Percentiles rank a stretch among this genome's conserved stretches.
phyloP scores from a whole-genome alignment of 1,140 invertebrate genomes.

The Drosophila pallidifrons region DNA sequence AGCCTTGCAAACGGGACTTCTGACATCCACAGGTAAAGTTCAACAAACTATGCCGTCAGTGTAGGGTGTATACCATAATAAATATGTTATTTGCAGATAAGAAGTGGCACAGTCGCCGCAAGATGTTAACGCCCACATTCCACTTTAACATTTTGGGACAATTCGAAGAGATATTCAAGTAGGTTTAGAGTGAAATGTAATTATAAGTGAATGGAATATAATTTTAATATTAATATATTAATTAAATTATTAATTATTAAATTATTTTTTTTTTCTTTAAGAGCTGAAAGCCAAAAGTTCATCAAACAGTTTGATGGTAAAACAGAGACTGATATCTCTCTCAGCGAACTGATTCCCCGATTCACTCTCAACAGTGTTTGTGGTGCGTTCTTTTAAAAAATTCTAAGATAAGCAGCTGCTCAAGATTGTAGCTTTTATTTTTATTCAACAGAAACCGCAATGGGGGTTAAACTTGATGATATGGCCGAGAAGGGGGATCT shows the following conservation, averaged over 20 bases:
- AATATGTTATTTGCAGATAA: constrained; percentile 54
- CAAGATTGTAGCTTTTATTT: neutral
- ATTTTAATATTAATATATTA: too few relatives aligned
- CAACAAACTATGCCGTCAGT: neutral
- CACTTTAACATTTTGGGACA: constrained; percentile 94
- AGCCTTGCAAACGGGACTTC: constrained; percentile 89
- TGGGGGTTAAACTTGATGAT: constrained; percentile 88
- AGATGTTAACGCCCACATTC: constrained; percentile 94
- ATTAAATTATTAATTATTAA: too few relatives aligned
- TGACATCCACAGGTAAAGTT: constrained; percentile 87
- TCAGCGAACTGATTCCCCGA: constrained; percentile 85
- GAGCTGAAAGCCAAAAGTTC: constrained; percentile 84
- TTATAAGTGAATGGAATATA: too few relatives aligned
- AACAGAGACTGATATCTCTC: constrained; percentile 36
- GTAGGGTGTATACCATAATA: neutral
- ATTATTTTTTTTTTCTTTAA: constrained; percentile 18
- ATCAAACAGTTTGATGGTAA: constrained; percentile 58
- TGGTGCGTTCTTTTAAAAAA: constrained; percentile 85
- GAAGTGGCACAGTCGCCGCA: constrained; percentile 92
- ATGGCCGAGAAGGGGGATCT: constrained; percentile 69
- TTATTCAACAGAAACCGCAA: constrained; percentile 89
- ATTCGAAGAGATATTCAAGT: constrained; percentile 90
- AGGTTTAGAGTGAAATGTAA: too few relatives aligned
- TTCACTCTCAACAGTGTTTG: constrained; percentile 93
- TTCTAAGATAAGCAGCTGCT: neutral